Base-by-base conservation (phyloP, 1,140 invertebrate species). In the Wasmannia auropunctata region DNA sequence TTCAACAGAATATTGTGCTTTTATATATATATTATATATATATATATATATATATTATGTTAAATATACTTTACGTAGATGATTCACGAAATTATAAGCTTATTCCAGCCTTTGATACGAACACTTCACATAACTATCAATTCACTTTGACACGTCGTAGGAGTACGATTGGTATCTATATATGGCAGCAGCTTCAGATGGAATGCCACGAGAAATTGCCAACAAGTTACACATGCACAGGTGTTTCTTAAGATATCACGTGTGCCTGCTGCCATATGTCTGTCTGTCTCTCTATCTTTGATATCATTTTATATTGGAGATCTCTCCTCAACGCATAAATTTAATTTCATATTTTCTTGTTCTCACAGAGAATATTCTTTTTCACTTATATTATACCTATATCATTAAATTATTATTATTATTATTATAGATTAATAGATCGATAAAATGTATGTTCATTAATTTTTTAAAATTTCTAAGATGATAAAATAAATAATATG, bases 241-340 rank as follows among this genome's bases (percentile, higher is more conserved):
- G 94, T 95, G 94, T 95, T 95, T 93, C 87, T 90, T 46, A 60
- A 85, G 93, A 94, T 83, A 83, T 94, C 93, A 94, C 92, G 92
- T 94, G 94, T 25, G 56, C 40, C 43, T 79, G 43, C 22, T 77
- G 8, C 79, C 65, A 51, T n/a, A 49, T 34, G 58, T 72, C n/a
- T 56, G 75, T 72, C 34, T 84, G 70, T 31, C 58, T 10, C 16
- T 37, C 40, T 40, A 11, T 58, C 11, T 76, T 83, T 37, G 56
- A 89, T 83, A 72, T 83, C 63, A 40, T 8, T 43, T 16, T 51
- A 25, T 58, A 37, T 7, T 65, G 40, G 5, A 31, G 25, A 62
- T 67, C 74, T 62, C 34, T 25, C 70, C 16, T 46, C 31, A 37
- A 76, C 8, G 1, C 22, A 40, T 43, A 43, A 31, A 60, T 43